A percentile compares a stretch with the other conserved stretches of the same genome.
Evolutionary conservation across 2,888 invertebrate genomes (phyloP).

Genomic region (Mechanitis mazaeus): DNA sequence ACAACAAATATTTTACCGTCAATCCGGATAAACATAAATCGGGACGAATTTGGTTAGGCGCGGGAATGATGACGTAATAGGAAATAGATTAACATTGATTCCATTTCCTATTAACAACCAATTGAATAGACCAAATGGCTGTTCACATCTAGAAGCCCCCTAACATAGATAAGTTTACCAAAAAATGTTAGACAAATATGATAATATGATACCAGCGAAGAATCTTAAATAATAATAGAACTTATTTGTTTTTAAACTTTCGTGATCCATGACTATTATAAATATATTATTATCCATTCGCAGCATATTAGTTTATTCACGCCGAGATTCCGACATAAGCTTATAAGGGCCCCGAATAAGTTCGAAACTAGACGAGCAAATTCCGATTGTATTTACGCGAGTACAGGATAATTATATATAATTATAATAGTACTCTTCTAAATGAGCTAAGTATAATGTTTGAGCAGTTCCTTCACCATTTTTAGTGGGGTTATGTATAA

Average conservation of each 20-base stretch:
- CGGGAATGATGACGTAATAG: not conserved
- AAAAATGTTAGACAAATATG: conserved; percentile 13
- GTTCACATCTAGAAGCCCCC: conserved; percentile 1
- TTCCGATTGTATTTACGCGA: too few relatives aligned
- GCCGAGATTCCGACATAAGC: too few relatives aligned
- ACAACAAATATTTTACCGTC: conserved; percentile 24
- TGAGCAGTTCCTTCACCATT: too few relatives aligned
- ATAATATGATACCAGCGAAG: not conserved
- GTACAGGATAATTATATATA: too few relatives aligned
- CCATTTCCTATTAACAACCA: not conserved
- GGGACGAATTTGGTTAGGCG: not conserved
- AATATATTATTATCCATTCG: too few relatives aligned
- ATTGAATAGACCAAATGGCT: not conserved
- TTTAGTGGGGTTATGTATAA: too few relatives aligned
- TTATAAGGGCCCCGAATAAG: too few relatives aligned
- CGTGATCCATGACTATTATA: too few relatives aligned
- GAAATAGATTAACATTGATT: not conserved
- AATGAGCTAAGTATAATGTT: not conserved
- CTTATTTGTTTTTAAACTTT: too few relatives aligned
- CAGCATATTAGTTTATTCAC: too few relatives aligned
- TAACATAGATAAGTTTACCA: not conserved
- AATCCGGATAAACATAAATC: conserved; percentile 12
- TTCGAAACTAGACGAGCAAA: too few relatives aligned
- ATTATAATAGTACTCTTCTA: not conserved
- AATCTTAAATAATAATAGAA: not conserved